These are phyloP conservation scores for Dicaeum eximium DNA, from an alignment of 2,113 vertebrate species.

Conservation along the genomic window DNA sequence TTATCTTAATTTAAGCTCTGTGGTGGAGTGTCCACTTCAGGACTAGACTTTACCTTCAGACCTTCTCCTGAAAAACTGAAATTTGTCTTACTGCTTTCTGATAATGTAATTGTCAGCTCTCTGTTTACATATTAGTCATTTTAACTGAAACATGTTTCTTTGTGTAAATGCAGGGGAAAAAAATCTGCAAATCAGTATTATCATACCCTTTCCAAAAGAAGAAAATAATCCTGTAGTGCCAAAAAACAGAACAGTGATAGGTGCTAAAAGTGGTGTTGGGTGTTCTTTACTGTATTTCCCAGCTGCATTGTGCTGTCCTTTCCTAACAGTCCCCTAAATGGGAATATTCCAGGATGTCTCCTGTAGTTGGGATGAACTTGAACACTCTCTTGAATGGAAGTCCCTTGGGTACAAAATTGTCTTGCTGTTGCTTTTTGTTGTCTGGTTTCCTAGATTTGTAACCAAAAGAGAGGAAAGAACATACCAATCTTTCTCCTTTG, in stretches of 20 bases:
- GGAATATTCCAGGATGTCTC: neutral
- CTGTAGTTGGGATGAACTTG: neutral
- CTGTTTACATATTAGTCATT: slow-evolving; percentile 12
- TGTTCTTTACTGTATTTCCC: neutral
- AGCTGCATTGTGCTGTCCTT: neutral
- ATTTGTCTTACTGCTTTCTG: neutral
- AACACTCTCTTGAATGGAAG: neutral
- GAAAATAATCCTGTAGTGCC: neutral
- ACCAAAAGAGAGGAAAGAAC: neutral
- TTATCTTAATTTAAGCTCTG: neutral
- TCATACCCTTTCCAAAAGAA: slow-evolving; percentile 36
- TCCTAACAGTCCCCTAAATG: neutral
- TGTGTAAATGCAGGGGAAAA: neutral
- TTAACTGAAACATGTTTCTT: neutral
- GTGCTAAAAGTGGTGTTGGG: neutral
- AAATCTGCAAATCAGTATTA: neutral
- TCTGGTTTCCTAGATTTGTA: neutral
- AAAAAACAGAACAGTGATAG: neutral
- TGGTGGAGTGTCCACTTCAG: neutral
- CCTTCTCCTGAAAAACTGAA: neutral
- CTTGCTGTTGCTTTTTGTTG: neutral
- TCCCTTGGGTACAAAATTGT: neutral
- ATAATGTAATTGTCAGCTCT: neutral
- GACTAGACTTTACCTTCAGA: neutral
- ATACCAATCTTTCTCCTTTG: neutral